Base-by-base conservation (phyloP, 2,888 invertebrate genomes). In the Rambutsinella grinnellia region DNA sequence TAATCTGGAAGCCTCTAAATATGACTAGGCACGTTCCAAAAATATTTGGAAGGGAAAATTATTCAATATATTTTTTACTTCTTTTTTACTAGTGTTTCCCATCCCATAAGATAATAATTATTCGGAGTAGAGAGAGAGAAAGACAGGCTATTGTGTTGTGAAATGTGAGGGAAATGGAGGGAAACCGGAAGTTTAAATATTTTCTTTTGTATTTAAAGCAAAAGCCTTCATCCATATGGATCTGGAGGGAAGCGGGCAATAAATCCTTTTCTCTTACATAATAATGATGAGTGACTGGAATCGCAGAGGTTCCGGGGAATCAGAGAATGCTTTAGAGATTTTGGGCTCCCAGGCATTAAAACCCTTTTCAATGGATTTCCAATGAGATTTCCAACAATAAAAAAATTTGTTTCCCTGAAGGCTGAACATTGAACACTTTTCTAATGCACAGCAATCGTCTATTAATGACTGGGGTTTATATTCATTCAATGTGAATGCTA, bases 151-250 rank as follows among this genome's bases (percentile, higher is more conserved):
- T n/a, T n/a, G n/a, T n/a, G n/a, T n/a, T n/a, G n/a, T n/a, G n/a
- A n/a, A n/a, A n/a, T n/a, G n/a, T n/a, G n/a, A n/a, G n/a, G n/a
- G n/a, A n/a, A n/a, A n/a, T n/a, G n/a, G n/a, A n/a, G 13, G 6
- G 36, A 5, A 36, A 36, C 69, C 69, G 70, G 70, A 70, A 70
- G 70, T 70, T 70, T 70, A 53, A 70, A 70, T 69, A 69, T 69
- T 61, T 68, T 68, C 57, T 36, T 36, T 36, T 36, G 36, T 36
- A 36, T 13, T 36, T 36, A 8, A n/a, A 13, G 36, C 36, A 36
- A 5, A 36, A 13, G 6, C 13, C 36, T 8, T 36, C 36, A 36
- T 36, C 6, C 36, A 36, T 36, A 36, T 36, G 36, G 36, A 36
- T 36, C 36, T 36, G 6, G 36, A n/a, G n/a, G n/a, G n/a, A n/a